Conservation (phyloP, 2,888 invertebrate genomes). For the Cepaea hortensis region DNA sequence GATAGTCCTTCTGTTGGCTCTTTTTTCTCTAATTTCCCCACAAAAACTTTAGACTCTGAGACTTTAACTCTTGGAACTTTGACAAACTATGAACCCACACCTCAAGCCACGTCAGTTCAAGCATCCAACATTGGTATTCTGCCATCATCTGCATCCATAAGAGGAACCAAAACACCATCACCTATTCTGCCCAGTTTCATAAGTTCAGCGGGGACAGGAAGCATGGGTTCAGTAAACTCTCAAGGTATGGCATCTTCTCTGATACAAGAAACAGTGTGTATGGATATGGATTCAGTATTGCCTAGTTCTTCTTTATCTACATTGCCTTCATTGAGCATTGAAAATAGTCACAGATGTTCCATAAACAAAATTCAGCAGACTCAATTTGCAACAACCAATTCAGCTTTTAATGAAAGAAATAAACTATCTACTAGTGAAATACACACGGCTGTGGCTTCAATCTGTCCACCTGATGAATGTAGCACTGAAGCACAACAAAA, state of each 20-base stretch:
- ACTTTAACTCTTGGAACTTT: conserved; percentile 34
- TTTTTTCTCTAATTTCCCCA: conserved; percentile 38
- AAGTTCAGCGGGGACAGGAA: conserved; percentile 16
- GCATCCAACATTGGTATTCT: not conserved
- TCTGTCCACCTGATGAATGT: conserved; percentile 26
- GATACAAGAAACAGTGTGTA: conserved; percentile 26
- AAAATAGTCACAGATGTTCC: not conserved
- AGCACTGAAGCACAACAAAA: not conserved
- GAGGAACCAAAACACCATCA: conserved; percentile 38
- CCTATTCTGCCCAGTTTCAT: conserved; percentile 36
- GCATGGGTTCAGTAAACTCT: not conserved
- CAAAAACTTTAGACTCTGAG: conserved; percentile 40
- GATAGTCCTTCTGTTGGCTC: conserved; percentile 46
- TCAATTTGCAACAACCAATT: conserved; percentile 13
- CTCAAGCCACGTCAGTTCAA: conserved; percentile 24
- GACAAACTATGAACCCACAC: conserved; percentile 23
- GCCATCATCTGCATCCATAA: conserved; percentile 24
- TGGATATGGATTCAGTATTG: conserved; percentile 38
- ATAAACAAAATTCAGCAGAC: not conserved
- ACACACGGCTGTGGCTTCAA: conserved; percentile 42
- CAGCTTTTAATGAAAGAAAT: conserved; percentile 22
- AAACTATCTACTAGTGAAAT: conserved; percentile 30
- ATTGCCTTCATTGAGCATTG: not conserved
- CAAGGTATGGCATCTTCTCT: conserved; percentile 3
- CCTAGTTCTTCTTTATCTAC: conserved; percentile 21